Evolutionary conservation across 1,140 invertebrate genomes (phyloP).

Genomic region (Teleopsis dalmanni): DNA sequence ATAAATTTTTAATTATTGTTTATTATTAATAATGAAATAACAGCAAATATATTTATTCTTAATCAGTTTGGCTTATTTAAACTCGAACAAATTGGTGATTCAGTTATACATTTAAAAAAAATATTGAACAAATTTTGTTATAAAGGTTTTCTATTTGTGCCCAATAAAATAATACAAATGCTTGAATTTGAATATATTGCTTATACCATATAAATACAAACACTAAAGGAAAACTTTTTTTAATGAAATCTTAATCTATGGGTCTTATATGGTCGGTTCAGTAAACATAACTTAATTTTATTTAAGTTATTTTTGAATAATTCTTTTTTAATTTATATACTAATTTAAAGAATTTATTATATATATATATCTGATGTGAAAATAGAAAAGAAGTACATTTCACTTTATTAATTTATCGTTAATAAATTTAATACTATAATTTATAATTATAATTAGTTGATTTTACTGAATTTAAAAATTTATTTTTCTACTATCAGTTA

Average conservation of each 20-base stretch:
- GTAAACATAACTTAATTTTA: too few relatives aligned
- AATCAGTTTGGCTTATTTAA: not conserved
- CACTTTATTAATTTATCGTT: not conserved
- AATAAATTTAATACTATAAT: not conserved
- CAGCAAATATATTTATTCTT: not conserved
- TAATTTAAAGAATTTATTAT: too few relatives aligned
- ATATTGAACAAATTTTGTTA: not conserved
- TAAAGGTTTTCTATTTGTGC: not conserved
- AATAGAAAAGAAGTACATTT: not conserved
- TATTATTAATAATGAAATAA: not conserved
- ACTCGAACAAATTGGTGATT: not conserved
- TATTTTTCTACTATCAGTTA: constrained; percentile 20
- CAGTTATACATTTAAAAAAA: not conserved
- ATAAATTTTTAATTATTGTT: not conserved
- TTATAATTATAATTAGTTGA: too few relatives aligned
- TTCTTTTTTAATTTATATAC: too few relatives aligned
- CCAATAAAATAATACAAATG: too few relatives aligned
- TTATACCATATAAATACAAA: too few relatives aligned
- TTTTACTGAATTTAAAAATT: not conserved
- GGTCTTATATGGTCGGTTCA: too few relatives aligned
- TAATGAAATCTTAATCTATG: too few relatives aligned
- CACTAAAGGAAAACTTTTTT: too few relatives aligned
- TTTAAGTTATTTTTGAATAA: too few relatives aligned
- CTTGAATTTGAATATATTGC: too few relatives aligned
- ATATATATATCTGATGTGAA: too few relatives aligned